These are phyloP conservation scores for Ennomos fuscantarius DNA, from an alignment of 2,888 invertebrate genomes.

Conservation along the genomic window DNA sequence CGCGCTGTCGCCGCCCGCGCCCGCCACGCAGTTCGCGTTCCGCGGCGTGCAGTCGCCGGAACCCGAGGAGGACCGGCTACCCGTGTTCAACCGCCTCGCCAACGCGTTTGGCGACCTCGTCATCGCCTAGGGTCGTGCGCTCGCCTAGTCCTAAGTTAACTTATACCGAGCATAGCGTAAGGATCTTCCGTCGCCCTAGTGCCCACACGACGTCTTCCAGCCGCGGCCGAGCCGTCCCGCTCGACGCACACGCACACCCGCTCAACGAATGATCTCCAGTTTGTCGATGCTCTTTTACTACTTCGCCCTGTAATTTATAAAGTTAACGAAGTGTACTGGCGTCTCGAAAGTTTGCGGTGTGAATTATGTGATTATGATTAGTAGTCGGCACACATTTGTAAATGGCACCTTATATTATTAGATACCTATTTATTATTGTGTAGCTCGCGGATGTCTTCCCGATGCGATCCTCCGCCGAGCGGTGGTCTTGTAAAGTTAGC, in stretches of 20 bases:
- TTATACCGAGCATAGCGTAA: conserved; percentile 79
- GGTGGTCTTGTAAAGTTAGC: conserved; percentile 85
- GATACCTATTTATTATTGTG: conserved; percentile 76
- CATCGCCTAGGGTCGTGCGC: conserved; percentile 68
- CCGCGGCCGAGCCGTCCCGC: conserved; percentile 71
- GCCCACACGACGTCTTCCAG: conserved; percentile 83
- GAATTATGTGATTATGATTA: conserved; percentile 77
- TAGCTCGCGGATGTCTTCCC: conserved; percentile 84
- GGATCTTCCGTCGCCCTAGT: conserved; percentile 80
- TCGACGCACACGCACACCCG: conserved; percentile 74
- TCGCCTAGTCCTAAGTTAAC: conserved; percentile 78
- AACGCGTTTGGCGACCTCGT: conserved; percentile 80
- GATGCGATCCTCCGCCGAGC: conserved; percentile 83
- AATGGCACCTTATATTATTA: conserved; percentile 83
- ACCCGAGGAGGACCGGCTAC: conserved; percentile 88
- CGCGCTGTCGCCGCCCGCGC: conserved; percentile 83
- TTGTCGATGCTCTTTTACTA: conserved; percentile 77
- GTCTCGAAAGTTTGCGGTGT: conserved; percentile 85
- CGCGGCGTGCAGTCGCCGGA: conserved; percentile 77
- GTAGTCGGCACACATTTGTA: conserved; percentile 83
- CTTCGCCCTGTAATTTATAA: conserved; percentile 80
- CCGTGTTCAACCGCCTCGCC: conserved; percentile 88
- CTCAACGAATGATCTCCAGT: conserved; percentile 85
- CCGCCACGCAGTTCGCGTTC: conserved; percentile 73
- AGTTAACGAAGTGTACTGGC: conserved; percentile 79